Conservation (phyloP, 2,113 vertebrate genomes). For the Embiotoca jacksoni region DNA sequence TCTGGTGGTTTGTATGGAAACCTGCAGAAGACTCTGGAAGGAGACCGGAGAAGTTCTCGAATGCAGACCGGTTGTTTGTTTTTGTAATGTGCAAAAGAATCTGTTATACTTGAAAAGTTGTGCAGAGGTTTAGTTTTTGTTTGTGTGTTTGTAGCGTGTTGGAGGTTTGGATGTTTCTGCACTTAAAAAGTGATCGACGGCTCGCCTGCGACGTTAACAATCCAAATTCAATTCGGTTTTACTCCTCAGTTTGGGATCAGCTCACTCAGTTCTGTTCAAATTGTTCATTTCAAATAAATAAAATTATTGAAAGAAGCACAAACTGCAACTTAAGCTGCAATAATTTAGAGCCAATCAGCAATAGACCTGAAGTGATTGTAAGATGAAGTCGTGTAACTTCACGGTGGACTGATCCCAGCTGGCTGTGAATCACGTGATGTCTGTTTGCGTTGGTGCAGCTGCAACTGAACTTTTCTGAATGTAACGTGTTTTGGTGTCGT, state of each 20-base stretch:
- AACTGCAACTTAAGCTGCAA: neutral
- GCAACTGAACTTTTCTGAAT: slow-evolving; percentile 56
- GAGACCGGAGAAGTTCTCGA: neutral
- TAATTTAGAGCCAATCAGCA: neutral
- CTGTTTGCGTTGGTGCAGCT: slow-evolving; percentile 17
- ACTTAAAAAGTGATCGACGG: neutral
- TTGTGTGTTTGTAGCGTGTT: neutral
- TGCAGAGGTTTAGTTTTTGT: slow-evolving; percentile 20
- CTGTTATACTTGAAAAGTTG: slow-evolving; percentile 27
- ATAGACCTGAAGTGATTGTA: slow-evolving; percentile 9
- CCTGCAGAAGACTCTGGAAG: slow-evolving; percentile 3
- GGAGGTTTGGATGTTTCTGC: slow-evolving; percentile 12
- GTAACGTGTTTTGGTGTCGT: slow-evolving; percentile 59
- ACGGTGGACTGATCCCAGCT: neutral
- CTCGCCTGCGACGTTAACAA: too few relatives aligned
- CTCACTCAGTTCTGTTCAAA: neutral
- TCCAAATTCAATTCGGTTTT: slow-evolving; percentile 7
- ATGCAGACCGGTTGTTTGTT: neutral
- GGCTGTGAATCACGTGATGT: neutral
- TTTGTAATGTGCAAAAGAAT: slow-evolving; percentile 7
- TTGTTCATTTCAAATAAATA: neutral
- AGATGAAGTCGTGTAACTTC: neutral
- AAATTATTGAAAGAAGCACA: slow-evolving; percentile 39
- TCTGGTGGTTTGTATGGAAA: neutral
- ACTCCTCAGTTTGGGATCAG: slow-evolving; percentile 9